phyloP scores from a whole-genome alignment of 1,140 invertebrate genomes.

The Leptestheria dahalacensis region DNA sequence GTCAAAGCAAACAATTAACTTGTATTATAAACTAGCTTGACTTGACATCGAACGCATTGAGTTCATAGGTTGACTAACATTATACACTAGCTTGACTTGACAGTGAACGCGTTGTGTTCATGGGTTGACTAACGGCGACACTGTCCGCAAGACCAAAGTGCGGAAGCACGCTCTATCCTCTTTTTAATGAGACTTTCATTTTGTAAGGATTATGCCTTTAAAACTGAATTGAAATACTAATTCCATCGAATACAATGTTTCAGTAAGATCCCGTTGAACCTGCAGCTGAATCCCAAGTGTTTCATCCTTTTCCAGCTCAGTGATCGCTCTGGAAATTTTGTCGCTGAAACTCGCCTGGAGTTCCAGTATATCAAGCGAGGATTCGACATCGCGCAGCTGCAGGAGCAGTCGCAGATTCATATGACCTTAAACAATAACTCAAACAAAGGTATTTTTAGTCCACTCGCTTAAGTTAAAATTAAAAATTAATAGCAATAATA shows the following conservation, averaged over 20 bases:
- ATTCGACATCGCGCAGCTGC: not conserved
- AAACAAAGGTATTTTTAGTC: constrained; percentile 4
- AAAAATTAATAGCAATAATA: too few species aligned
- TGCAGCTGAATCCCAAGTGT: constrained; percentile 50
- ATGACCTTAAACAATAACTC: constrained; percentile 12
- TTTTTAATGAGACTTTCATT: constrained; percentile 85
- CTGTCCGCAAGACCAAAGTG: constrained; percentile 51
- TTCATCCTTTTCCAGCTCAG: constrained; percentile 78
- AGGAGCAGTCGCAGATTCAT: not conserved
- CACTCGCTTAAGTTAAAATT: too few species aligned
- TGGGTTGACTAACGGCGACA: too few species aligned
- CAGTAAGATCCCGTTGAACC: constrained; percentile 58
- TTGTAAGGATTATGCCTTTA: constrained; percentile 49
- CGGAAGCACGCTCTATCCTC: constrained; percentile 77
- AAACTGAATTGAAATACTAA: constrained; percentile 10
- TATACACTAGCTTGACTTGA: too few species aligned
- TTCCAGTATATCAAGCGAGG: constrained; percentile 52
- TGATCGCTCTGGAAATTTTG: constrained; percentile 86
- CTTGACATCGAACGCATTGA: too few species aligned
- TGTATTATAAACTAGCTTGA: too few species aligned
- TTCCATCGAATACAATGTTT: constrained; percentile 23
- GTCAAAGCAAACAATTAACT: too few species aligned
- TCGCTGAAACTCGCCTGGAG: constrained; percentile 77
- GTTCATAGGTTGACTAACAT: too few species aligned
- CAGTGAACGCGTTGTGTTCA: too few species aligned